A percentile compares a stretch with the other conserved stretches of the same genome.
Conservation (phyloP, 2,888 invertebrate genomes). For the Macrophya alboannulata region DNA sequence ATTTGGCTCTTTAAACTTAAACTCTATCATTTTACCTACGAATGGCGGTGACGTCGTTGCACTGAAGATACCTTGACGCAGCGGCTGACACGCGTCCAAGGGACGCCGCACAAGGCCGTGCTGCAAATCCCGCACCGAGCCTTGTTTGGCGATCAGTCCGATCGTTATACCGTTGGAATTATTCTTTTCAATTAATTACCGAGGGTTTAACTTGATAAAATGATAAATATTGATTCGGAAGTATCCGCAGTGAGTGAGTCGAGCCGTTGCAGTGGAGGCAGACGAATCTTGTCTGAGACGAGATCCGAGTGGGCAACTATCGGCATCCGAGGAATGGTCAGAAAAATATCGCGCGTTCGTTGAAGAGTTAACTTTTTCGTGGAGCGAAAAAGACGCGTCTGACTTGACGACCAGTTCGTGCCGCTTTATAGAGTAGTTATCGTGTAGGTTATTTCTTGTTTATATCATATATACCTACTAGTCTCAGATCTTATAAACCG, state of each 20-base stretch:
- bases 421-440: constrained; percentile 48
- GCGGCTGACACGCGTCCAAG: constrained; percentile 33
- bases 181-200: constrained; percentile 40
- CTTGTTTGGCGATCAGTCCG: constrained; percentile 27
- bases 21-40: neutral
- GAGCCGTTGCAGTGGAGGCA: neutral
- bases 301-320: neutral
- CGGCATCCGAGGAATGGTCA: constrained; percentile 35
- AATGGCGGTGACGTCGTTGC: constrained; percentile 16
- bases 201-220: constrained; percentile 10
- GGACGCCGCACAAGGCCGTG: constrained; percentile 31
- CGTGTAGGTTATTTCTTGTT: constrained; percentile 41
- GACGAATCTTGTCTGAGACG: neutral
- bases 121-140: constrained; percentile 9
- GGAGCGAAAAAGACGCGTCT: constrained; percentile 20
- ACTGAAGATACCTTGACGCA: neutral
- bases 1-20: neutral
- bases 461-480: neutral
- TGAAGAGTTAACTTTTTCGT: constrained; percentile 33
- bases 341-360: constrained; percentile 30
- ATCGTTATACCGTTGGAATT: constrained; percentile 11
- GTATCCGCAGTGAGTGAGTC: neutral
- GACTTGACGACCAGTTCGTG: constrained; percentile 46
- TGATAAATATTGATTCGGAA: constrained; percentile 26
- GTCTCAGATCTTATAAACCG: constrained; percentile 15